A percentile compares a stretch with the other conserved stretches of the same genome.
These are phyloP conservation scores for Plutella xylostella DNA, from an alignment of 2,888 invertebrate genomes.

Conservation along the genomic window DNA sequence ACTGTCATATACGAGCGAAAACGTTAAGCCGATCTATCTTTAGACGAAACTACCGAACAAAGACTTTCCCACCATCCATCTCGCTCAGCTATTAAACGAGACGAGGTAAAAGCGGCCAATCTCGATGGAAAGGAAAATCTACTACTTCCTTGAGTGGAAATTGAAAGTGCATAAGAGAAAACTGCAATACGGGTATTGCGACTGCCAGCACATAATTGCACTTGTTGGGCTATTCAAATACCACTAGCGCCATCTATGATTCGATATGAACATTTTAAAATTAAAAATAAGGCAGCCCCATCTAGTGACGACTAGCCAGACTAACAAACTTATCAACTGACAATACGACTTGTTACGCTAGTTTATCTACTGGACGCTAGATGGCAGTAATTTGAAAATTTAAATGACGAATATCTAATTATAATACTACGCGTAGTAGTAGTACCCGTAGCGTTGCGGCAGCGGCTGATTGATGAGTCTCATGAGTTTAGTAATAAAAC, in stretches of 20 bases:
- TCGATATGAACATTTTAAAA: neutral
- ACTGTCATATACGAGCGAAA: neutral
- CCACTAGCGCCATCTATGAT: slow-evolving; percentile 33
- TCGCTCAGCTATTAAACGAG: slow-evolving; percentile 1
- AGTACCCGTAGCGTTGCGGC: neutral
- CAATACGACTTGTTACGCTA: slow-evolving; percentile 5
- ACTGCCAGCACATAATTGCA: slow-evolving; percentile 7
- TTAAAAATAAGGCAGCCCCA: slow-evolving; percentile 1
- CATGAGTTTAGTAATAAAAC: slow-evolving; percentile 26
- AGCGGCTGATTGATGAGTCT: too few relatives aligned
- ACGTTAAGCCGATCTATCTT: slow-evolving; percentile 6
- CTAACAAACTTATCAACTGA: neutral
- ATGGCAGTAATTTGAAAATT: slow-evolving; percentile 22
- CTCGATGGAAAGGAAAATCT: slow-evolving; percentile 55
- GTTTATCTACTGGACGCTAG: slow-evolving; percentile 25
- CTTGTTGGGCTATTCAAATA: slow-evolving; percentile 7
- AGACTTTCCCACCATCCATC: slow-evolving; percentile 8
- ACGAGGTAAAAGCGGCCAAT: slow-evolving; percentile 52
- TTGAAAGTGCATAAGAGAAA: slow-evolving; percentile 62
- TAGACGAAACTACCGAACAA: neutral
- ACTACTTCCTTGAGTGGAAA: slow-evolving; percentile 64
- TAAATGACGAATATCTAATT: too few relatives aligned
- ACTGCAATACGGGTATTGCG: slow-evolving; percentile 29
- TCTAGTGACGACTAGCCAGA: neutral
- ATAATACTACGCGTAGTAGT: too few relatives aligned